Conservation (phyloP, 2,113 vertebrate species). For the Oriolus oriolus region DNA sequence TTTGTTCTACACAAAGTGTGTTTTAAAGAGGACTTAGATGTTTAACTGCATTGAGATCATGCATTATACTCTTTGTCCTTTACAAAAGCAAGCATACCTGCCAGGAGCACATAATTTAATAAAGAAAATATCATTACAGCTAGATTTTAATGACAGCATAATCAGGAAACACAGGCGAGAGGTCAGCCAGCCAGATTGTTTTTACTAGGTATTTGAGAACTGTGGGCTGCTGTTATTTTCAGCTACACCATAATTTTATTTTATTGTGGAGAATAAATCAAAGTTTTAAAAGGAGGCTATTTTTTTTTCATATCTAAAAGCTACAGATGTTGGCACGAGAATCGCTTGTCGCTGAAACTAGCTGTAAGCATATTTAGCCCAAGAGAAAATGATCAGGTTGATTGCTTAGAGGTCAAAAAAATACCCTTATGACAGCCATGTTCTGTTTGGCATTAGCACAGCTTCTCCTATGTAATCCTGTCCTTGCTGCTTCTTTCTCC, state of each 20-base stretch:
- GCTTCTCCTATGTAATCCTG: not conserved
- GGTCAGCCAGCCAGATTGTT: conserved; percentile 26
- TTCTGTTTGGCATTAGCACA: not conserved
- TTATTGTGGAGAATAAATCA: conserved; percentile 41
- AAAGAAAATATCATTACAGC: conserved; percentile 39
- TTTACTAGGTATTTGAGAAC: not conserved
- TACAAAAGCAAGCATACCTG: not conserved
- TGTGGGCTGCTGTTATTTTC: conserved; percentile 24
- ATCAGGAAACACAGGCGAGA: not conserved
- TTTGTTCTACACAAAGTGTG: not conserved
- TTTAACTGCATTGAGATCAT: not conserved
- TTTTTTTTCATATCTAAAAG: not conserved
- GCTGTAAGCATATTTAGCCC: not conserved
- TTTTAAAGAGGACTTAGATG: conserved; percentile 21
- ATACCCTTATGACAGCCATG: not conserved
- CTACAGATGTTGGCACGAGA: not conserved
- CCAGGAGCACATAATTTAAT: conserved; percentile 31
- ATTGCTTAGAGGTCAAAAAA: conserved; percentile 19
- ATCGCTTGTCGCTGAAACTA: conserved; percentile 9
- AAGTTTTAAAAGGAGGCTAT: not conserved
- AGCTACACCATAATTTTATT: conserved; percentile 18
- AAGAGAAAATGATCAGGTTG: not conserved
- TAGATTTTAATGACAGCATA: conserved; percentile 24
- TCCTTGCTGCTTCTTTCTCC: not conserved
- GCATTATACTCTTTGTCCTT: conserved; percentile 36